Percentiles rank a stretch among this genome's conserved stretches.
phyloP scores from a whole-genome alignment of 1,140 invertebrate species.

The Manduca sexta region DNA sequence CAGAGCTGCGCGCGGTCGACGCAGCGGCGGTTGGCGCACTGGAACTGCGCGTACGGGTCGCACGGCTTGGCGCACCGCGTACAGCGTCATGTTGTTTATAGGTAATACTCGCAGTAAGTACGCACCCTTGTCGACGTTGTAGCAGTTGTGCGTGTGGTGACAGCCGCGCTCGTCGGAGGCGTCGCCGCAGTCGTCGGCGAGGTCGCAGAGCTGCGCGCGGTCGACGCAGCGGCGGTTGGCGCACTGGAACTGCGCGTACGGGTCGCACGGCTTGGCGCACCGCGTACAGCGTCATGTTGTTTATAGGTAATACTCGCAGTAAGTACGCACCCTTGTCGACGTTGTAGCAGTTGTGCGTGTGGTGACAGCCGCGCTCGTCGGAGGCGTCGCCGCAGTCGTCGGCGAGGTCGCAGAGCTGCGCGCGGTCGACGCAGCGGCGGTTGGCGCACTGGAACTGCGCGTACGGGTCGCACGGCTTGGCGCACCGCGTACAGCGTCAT shows the following conservation, averaged over 20 bases:
- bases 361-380: slow-evolving; percentile 93
- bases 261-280: slow-evolving; percentile 82
- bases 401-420: slow-evolving; percentile 88
- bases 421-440: slow-evolving; percentile 88
- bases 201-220: slow-evolving; percentile 87
- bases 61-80: slow-evolving; percentile 82
- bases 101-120: no score
- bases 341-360: slow-evolving; percentile 81
- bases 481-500: slow-evolving; percentile 87
- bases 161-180: slow-evolving; percentile 93
- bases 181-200: slow-evolving; percentile 87
- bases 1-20: slow-evolving; percentile 87
- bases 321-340: no score
- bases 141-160: slow-evolving; percentile 84
- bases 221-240: slow-evolving; percentile 93
- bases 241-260: slow-evolving; percentile 88
- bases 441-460: slow-evolving; percentile 95
- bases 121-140: no score
- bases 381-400: slow-evolving; percentile 95
- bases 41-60: slow-evolving; percentile 83
- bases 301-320: no score
- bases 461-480: slow-evolving; percentile 81
- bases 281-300: slow-evolving; percentile 91
- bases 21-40: slow-evolving; percentile 94
- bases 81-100: slow-evolving; percentile 94